Conservation (phyloP, 2,113 vertebrate genomes). For the Urocolius indicus region DNA sequence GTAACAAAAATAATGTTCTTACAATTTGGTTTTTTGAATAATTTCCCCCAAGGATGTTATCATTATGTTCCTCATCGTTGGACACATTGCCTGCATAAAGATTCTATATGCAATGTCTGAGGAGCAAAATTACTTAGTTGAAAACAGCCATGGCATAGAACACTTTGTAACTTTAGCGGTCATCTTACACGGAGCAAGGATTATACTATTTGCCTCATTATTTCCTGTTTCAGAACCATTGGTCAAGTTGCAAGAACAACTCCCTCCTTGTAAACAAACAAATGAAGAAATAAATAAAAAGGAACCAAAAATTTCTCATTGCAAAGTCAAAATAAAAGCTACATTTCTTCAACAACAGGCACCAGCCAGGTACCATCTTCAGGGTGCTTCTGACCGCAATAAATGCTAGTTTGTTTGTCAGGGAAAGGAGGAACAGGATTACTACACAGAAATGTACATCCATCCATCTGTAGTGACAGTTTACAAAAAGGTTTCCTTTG, state of each 20-base stretch:
- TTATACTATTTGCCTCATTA: background rate
- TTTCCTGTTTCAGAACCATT: background rate
- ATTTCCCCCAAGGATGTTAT: background rate
- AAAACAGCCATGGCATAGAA: background rate
- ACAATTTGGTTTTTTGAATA: background rate
- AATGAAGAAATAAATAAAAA: background rate
- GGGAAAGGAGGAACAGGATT: background rate
- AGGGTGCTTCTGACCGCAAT: background rate
- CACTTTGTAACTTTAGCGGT: background rate
- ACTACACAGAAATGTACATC: background rate
- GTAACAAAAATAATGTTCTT: background rate
- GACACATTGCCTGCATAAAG: background rate
- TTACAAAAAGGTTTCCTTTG: background rate
- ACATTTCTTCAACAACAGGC: background rate
- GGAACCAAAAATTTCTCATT: background rate
- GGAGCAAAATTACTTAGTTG: background rate
- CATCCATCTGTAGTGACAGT: rapidly evolving
- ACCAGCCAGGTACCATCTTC: background rate
- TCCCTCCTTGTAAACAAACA: background rate
- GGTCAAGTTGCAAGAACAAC: background rate
- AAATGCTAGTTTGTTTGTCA: background rate
- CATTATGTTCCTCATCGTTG: background rate
- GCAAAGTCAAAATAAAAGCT: background rate
- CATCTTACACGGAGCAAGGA: background rate
- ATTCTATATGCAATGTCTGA: background rate